Percentiles rank a stretch among this genome's conserved stretches.
Conservation (phyloP, 1,140 invertebrate genomes). For the Linepithema humile region DNA sequence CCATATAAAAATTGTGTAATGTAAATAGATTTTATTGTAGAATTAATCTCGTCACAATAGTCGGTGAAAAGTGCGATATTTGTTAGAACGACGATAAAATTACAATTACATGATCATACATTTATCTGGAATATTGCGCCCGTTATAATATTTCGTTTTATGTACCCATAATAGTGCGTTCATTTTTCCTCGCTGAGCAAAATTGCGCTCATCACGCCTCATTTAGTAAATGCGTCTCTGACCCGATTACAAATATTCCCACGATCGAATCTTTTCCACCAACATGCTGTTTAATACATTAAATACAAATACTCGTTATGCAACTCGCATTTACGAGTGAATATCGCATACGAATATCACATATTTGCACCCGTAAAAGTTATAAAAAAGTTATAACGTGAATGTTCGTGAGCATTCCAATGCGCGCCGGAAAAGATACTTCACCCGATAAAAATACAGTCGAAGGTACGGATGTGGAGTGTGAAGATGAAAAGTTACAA, state of each 20-base stretch:
- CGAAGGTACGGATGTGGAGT: slow-evolving; percentile 6
- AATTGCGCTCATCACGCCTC: slow-evolving; percentile 40
- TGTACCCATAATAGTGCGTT: background rate
- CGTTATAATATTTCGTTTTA: slow-evolving; percentile 40
- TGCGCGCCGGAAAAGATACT: slow-evolving; percentile 45
- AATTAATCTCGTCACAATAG: background rate
- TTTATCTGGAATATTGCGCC: slow-evolving; percentile 26
- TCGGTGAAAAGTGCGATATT: background rate
- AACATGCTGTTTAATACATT: slow-evolving; percentile 35
- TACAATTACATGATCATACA: background rate
- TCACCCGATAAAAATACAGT: slow-evolving; percentile 35
- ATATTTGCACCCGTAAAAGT: slow-evolving; percentile 40
- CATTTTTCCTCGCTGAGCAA: slow-evolving; percentile 34
- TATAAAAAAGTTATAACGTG: slow-evolving; percentile 33
- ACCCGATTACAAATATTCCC: slow-evolving; percentile 47
- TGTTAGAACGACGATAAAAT: slow-evolving; percentile 31
- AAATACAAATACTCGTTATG: slow-evolving; percentile 48
- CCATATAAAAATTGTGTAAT: background rate
- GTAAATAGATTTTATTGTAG: background rate
- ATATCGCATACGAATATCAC: slow-evolving; percentile 29
- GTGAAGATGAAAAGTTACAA: slow-evolving; percentile 61
- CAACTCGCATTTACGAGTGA: slow-evolving; percentile 13
- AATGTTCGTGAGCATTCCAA: slow-evolving; percentile 40
- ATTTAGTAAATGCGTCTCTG: slow-evolving; percentile 41
- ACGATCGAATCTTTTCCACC: slow-evolving; percentile 47